phyloP scores from a whole-genome alignment of 2,888 invertebrate species.

The Mantis religiosa region DNA sequence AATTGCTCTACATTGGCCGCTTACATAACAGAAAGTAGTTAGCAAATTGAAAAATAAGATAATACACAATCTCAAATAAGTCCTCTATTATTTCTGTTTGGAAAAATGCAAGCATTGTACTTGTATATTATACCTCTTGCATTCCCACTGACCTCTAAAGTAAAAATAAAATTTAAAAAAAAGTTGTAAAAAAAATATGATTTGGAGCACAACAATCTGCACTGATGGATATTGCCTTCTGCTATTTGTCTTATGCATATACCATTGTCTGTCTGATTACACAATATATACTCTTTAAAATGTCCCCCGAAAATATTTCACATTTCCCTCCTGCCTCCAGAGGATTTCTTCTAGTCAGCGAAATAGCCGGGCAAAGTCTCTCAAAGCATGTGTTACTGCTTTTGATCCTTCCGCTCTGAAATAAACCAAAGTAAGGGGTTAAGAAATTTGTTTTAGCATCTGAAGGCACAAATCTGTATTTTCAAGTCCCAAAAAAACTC shows the following conservation, averaged over 20 bases:
- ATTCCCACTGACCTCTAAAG: neutral
- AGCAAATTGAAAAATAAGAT: neutral
- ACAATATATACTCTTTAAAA: neutral
- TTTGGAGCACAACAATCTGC: neutral
- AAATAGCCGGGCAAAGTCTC: slow-evolving; percentile 82
- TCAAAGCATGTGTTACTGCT: slow-evolving; percentile 70
- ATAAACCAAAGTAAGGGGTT: neutral
- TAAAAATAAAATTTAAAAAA: neutral
- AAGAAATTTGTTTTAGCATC: neutral
- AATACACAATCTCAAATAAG: neutral
- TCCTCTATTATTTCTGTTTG: neutral
- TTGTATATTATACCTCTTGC: neutral
- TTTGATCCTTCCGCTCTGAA: slow-evolving; percentile 70
- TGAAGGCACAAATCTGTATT: no score
- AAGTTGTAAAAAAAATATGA: neutral
- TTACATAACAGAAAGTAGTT: neutral
- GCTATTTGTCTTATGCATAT: neutral
- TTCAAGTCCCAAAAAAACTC: no score
- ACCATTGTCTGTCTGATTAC: neutral
- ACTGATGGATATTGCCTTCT: neutral
- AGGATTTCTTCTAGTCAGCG: slow-evolving; percentile 55
- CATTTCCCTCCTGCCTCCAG: slow-evolving; percentile 1
- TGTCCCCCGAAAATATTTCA: slow-evolving; percentile 15
- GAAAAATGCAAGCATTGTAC: neutral
- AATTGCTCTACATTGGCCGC: neutral